These are phyloP conservation scores for Paguma larvata DNA, from an alignment of 2,797 vertebrate genomes.

Conservation along the genomic window DNA sequence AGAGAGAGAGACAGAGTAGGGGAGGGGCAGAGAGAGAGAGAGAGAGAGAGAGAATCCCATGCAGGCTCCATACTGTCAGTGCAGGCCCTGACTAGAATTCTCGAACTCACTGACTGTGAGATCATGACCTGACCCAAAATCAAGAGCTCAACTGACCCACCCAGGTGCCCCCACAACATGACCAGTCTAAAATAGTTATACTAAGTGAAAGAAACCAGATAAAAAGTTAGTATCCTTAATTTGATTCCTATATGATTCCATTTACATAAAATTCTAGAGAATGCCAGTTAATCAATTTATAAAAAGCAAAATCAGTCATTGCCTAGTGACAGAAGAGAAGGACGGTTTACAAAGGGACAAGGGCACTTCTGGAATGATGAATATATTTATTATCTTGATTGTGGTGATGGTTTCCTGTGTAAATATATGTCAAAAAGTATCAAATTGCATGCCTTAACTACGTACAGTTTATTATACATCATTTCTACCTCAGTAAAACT, in stretches of 20 bases:
- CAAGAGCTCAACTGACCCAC: background rate
- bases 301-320: background rate
- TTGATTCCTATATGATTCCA: no score
- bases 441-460: background rate
- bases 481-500: background rate
- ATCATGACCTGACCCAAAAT: background rate
- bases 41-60: background rate
- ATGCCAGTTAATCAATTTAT: background rate
- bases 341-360: background rate
- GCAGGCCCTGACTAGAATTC: background rate
- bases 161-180: background rate
- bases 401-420: background rate
- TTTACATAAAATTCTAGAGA: background rate
- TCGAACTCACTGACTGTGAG: background rate
- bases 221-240: background rate
- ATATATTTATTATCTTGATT: background rate
- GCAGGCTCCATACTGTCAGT: background rate
- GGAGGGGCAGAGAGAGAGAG: background rate
- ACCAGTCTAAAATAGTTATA: background rate
- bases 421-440: background rate
- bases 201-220: background rate
- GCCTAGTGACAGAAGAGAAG: background rate
- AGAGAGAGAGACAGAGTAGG: background rate
- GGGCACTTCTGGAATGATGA: background rate
- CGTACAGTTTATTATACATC: background rate